Percentiles rank a stretch among this genome's conserved stretches.
These are phyloP conservation scores for Prosapia bicincta DNA, from an alignment of 2,888 invertebrate species.

Conservation along the genomic window DNA sequence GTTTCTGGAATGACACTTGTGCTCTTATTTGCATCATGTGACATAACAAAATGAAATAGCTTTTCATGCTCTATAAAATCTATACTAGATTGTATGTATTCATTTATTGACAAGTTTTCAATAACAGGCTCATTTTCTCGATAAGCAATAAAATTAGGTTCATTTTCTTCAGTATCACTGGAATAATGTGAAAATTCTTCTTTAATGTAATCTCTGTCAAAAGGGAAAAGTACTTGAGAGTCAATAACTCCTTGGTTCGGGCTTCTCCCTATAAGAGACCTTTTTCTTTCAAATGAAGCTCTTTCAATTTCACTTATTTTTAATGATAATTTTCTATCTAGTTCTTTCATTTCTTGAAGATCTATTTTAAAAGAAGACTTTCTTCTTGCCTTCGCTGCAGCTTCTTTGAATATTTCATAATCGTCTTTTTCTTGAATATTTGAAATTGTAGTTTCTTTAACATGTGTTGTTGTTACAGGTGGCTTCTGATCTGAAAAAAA, in stretches of 20 bases:
- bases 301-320: constrained; percentile 19
- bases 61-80: background rate
- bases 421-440: background rate
- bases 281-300: background rate
- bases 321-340: constrained; percentile 14
- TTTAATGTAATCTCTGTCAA: constrained; percentile 25
- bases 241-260: constrained; percentile 3
- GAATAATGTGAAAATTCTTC: background rate
- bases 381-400: background rate
- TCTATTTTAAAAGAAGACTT: constrained; percentile 15
- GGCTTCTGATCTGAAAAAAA: too few species aligned
- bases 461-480: too few species aligned
- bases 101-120: background rate
- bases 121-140: too few species aligned
- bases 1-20: background rate
- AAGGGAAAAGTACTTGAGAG: constrained; percentile 23
- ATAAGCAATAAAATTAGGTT: background rate
- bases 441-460: too few species aligned
- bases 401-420: background rate
- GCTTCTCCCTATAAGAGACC: constrained; percentile 10
- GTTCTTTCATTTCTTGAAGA: constrained; percentile 7
- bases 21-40: too few species aligned
- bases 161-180: constrained; percentile 9
- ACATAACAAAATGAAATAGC: background rate
- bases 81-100: background rate